Base-by-base conservation (phyloP, 2,888 invertebrate genomes). In the Diogma glabrata region DNA sequence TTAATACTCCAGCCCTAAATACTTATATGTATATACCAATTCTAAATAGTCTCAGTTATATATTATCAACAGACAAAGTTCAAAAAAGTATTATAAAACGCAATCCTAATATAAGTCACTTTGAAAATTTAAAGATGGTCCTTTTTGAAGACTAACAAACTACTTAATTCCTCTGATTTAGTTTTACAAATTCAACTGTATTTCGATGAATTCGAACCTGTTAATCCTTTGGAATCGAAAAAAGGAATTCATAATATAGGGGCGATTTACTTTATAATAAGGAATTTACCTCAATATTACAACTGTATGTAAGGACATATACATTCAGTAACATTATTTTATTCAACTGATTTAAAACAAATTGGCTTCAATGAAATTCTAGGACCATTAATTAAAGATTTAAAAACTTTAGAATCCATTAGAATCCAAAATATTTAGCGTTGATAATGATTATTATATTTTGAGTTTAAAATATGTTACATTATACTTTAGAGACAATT, bases 221-320 rank as follows among this genome's bases (percentile, higher is more conserved):
- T 19, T 8, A 40, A 40, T 40, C 40, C 40, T 3, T 12, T 40
- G 3, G 40, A 20, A 9, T 19, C 40, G 3, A 40, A 40, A 56
- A 53, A 56, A 23, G 53, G 56, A 12, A 17, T 47, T 26, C 53
- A 58, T 51, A 59, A 59, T 55, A 55, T 58, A 20, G 55, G 55
- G 12, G 58, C 55, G 14, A 22, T 56, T 40, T 59, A 58, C 54
- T 52, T 57, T 50, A 55, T 49, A 6, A 3, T 20, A 50, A 38
- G 48, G 30, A 57, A 55, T 53, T 52, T 59, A 43, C 55, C 56
- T 30, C 12, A 45, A 14, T 12, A 54, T 38, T 47, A 51, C 36
- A 52, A 52, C 12, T 46, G 49, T 24, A 20, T 26, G 14, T 36
- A 55, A 26, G 23, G 51, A 5, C 33, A 56, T 30, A 56, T 57